phyloP scores from a whole-genome alignment of 1,140 invertebrate genomes.

The Nasonia vitripennis region DNA sequence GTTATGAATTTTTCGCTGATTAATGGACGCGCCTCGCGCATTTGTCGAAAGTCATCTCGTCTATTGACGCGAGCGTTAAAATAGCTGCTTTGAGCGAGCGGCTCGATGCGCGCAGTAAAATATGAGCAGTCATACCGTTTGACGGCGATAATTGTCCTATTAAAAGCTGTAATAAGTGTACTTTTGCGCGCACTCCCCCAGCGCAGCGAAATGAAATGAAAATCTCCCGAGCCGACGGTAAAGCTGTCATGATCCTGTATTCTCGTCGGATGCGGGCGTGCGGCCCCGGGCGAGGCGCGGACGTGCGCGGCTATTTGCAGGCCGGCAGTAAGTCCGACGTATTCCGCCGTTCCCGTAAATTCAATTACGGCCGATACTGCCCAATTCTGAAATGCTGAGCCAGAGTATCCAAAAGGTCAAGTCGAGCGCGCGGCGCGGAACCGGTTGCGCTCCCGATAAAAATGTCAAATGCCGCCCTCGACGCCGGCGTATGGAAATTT shows the following conservation, averaged over 20 bases:
- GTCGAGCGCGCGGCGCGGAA: constrained; percentile 10
- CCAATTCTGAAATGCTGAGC: not conserved
- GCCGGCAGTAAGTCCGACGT: constrained; percentile 35
- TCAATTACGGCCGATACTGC: not conserved
- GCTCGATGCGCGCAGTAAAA: not conserved
- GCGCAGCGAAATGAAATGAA: constrained; percentile 20
- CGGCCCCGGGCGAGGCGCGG: not conserved
- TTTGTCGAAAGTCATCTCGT: not conserved
- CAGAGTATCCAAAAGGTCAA: not conserved
- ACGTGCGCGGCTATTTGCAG: constrained; percentile 12
- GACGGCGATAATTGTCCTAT: constrained; percentile 36
- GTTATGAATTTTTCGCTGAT: not conserved
- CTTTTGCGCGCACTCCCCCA: not conserved
- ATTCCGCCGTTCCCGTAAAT: constrained; percentile 31
- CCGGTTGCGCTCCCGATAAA: constrained; percentile 48
- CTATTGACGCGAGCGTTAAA: not conserved
- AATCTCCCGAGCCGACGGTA: constrained; percentile 29
- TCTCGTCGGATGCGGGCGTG: not conserved
- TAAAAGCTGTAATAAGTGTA: constrained; percentile 42
- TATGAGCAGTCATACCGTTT: constrained; percentile 9
- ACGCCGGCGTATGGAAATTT: constrained; percentile 48
- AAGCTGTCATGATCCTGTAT: constrained; percentile 42
- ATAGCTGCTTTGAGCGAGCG: not conserved
- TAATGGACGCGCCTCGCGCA: not conserved
- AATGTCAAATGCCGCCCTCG: constrained; percentile 45